Percentiles rank a stretch among this genome's conserved stretches.
Evolutionary conservation across 2,888 invertebrate species (phyloP).

Genomic region (Apotomis capreana): DNA sequence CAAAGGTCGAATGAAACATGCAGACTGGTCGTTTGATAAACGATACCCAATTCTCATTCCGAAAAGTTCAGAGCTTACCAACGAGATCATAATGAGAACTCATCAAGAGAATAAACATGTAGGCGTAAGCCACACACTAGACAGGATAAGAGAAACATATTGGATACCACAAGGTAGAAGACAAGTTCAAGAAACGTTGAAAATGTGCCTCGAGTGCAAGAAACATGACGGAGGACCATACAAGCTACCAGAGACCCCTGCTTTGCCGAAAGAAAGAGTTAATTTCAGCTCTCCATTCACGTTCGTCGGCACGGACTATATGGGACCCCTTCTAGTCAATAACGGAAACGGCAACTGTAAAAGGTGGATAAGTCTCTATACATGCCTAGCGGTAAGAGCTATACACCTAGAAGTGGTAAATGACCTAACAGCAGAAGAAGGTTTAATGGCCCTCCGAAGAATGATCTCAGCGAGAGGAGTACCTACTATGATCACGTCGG

Average conservation of each 20-base stretch:
- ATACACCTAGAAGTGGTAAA: slow-evolving; percentile 4
- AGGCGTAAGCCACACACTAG: slow-evolving; percentile 9
- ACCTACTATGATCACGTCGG: not conserved
- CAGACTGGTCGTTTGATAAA: slow-evolving; percentile 5
- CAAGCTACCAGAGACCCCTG: too few relatives aligned
- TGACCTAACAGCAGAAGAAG: not conserved
- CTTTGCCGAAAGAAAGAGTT: too few relatives aligned
- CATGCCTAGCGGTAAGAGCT: slow-evolving; percentile 1
- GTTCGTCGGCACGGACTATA: not conserved
- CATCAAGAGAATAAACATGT: slow-evolving; percentile 28
- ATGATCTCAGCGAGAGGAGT: not conserved
- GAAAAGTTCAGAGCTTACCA: not conserved
- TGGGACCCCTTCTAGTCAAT: not conserved
- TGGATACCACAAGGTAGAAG: slow-evolving; percentile 23
- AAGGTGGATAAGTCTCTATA: not conserved
- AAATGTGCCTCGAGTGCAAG: not conserved
- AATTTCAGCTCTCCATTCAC: slow-evolving; percentile 1
- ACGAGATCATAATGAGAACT: not conserved
- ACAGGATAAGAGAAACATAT: slow-evolving; percentile 5
- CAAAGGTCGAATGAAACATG: slow-evolving; percentile 2
- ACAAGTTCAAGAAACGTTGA: not conserved
- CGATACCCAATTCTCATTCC: not conserved
- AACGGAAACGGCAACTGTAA: not conserved
- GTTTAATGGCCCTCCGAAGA: not conserved
- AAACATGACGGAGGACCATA: slow-evolving; percentile 31